Base-by-base conservation (phyloP, 2,797 vertebrate species). In the Pachyuromys duprasi region DNA sequence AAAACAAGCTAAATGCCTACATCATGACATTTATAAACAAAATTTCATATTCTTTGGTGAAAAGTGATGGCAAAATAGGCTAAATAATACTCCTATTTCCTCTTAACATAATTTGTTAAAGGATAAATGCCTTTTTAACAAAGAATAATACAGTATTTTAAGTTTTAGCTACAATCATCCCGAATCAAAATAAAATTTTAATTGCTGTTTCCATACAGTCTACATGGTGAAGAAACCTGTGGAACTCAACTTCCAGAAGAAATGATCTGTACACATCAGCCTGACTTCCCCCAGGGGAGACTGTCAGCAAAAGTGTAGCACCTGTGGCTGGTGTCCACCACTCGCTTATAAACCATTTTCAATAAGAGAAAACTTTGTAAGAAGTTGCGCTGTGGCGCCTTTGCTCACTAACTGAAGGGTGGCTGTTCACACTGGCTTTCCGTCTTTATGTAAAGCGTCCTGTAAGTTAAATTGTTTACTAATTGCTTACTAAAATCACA, bases 391-490 rank as follows among this genome's bases (percentile, higher is more conserved):
- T 49, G 1, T 31, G 63, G 53, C 63, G 49, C 26, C 69, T 90
- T 57, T 89, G 36, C 67, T 6, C 53, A 97, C 65, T 24, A 95
- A 76, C 86, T 92, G 39, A 92, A 95, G 14, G 72, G n/a, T n/a
- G 55, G 55, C 55, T 57, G 55, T 15, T 57, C 55, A 57, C 55
- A 57, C 17, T n/a, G 86, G 0, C 39, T 96, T 80, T 0, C 69
- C 83, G 26, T 45, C 95, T 97, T 86, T 72, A 93, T 88, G 96
- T 67, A 96, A 96, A 95, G 65, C 49, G 89, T 94, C 26, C 70
- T 95, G 12, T 97, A 93, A 93, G 49, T 95, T 95, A 96, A 91
- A n/a, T 90, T 97, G 15, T 75, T 92, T 69, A n/a, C n/a, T n/a
- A n/a, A n/a, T n/a, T n/a, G n/a, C 57, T 81, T 91, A 28, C 22